Evolutionary conservation across 2,888 invertebrate genomes (phyloP).

Genomic region (Agapostemon virescens): DNA sequence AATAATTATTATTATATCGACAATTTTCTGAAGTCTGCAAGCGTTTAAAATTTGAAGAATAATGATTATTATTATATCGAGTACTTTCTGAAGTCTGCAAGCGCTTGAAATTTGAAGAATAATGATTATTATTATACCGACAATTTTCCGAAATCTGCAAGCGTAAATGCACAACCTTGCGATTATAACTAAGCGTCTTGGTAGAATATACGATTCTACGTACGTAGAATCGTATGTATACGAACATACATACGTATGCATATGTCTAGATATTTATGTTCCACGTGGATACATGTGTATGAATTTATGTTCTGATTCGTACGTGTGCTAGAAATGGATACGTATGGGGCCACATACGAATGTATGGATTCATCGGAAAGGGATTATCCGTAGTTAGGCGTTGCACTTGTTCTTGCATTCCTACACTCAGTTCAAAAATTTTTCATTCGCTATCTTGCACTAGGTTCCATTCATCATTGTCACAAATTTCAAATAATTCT

Average conservation of each 20-base stretch:
- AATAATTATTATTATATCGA: not conserved
- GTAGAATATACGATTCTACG: not conserved
- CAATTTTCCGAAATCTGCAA: not conserved
- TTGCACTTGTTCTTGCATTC: conserved; percentile 13
- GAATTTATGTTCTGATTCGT: conserved; percentile 49
- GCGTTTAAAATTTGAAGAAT: not conserved
- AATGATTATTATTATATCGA: not conserved
- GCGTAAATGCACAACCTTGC: not conserved
- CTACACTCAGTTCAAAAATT: not conserved
- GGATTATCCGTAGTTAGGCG: conserved; percentile 25
- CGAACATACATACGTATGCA: conserved; percentile 30
- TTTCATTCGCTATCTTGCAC: not conserved
- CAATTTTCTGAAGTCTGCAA: not conserved
- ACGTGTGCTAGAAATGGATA: conserved; percentile 25
- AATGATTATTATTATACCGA: not conserved
- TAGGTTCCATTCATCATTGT: no score
- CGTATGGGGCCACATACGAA: conserved; percentile 26
- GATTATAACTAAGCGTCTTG: not conserved
- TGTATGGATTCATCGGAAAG: conserved; percentile 40
- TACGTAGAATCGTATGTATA: not conserved
- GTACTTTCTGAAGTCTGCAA: not conserved
- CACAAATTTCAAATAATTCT: not conserved
- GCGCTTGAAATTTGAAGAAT: not conserved
- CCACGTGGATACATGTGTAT: conserved; percentile 33
- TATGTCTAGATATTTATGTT: conserved; percentile 43